Evolutionary conservation across 2,888 invertebrate species (phyloP).

Genomic region (Dioctria rufipes): DNA sequence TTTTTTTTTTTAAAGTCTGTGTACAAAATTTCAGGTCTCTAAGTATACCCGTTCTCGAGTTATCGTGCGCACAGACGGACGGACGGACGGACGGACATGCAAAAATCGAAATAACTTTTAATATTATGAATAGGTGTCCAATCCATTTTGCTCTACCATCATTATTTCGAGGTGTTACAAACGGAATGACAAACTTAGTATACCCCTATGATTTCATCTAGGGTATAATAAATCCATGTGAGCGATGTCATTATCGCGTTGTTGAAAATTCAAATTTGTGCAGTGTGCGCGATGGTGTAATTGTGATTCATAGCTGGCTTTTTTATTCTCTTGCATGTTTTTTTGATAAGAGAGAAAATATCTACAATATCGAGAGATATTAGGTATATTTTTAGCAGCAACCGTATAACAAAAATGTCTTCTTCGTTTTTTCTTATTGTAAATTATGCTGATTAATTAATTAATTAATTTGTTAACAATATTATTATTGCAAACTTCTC

Average conservation of each 20-base stretch:
- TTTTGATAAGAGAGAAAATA: neutral
- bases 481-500: neutral
- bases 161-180: too few relatives aligned
- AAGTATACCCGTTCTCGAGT: too few relatives aligned
- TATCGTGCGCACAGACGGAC: too few relatives aligned
- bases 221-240: slow-evolving; percentile 16
- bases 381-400: neutral
- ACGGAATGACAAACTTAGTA: too few relatives aligned
- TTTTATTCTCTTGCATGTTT: slow-evolving; percentile 34
- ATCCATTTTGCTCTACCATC: too few relatives aligned
- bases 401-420: neutral
- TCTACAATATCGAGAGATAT: neutral
- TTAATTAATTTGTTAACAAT: neutral
- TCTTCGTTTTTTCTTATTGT: neutral
- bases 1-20: too few relatives aligned
- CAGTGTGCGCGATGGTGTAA: slow-evolving; percentile 33
- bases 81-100: too few relatives aligned
- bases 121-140: too few relatives aligned
- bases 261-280: slow-evolving; percentile 28
- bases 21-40: too few relatives aligned
- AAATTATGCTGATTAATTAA: neutral
- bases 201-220: too few relatives aligned
- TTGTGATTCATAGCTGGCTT: slow-evolving; percentile 21
- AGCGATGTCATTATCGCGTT: neutral
- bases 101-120: too few relatives aligned